Evolutionary conservation across 2,888 invertebrate genomes (phyloP).

Genomic region (Parelbella ahira): DNA sequence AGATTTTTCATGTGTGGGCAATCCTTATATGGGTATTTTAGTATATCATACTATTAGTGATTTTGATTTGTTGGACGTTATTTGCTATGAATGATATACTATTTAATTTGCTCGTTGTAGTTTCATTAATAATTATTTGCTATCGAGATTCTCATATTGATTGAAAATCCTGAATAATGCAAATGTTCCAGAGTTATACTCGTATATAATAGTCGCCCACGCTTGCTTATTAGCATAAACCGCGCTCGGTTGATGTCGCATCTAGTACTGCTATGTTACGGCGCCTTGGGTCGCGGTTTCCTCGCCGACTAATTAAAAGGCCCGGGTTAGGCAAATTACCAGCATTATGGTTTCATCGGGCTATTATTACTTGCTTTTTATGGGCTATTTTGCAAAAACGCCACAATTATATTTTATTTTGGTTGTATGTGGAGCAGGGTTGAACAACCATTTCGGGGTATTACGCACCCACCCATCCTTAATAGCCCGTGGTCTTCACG

Average conservation of each 20-base stretch:
- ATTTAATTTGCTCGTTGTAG: no score
- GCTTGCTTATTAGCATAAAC: no score
- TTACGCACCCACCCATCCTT: constrained; percentile 8
- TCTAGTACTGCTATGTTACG: constrained; percentile 3
- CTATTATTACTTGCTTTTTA: constrained; percentile 51
- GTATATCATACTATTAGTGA: no score
- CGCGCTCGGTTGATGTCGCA: background rate
- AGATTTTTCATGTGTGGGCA: no score
- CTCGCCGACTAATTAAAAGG: constrained; percentile 58
- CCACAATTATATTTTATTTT: constrained; percentile 39
- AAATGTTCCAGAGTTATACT: no score
- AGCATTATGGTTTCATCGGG: constrained; percentile 56
- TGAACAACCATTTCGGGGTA: constrained; percentile 9
- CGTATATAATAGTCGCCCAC: no score
- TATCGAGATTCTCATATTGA: no score
- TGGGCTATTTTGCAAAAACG: constrained; percentile 11
- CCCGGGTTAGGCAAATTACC: constrained; percentile 52
- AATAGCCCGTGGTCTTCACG: constrained; percentile 1
- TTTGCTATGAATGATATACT: no score
- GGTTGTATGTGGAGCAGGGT: constrained; percentile 13
- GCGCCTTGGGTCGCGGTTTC: constrained; percentile 42
- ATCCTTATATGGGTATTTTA: no score
- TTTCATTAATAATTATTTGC: no score
- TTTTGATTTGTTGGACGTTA: no score
- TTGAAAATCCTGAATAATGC: no score